Base-by-base conservation (phyloP, 2,113 vertebrate genomes). In the Panthera uncia region DNA sequence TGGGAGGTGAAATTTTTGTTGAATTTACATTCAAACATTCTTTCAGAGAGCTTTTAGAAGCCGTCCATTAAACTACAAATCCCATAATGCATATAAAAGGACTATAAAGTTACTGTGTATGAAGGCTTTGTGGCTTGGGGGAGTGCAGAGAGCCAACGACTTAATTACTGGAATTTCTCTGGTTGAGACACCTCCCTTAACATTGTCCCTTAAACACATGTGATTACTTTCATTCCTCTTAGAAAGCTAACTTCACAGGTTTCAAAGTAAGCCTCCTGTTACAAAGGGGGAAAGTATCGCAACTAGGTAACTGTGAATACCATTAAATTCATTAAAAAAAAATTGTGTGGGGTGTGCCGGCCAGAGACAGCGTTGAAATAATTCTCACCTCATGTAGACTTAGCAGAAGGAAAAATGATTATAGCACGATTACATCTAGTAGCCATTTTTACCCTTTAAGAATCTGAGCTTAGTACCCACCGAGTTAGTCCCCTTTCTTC, bases 51-150 rank as follows among this genome's bases (percentile, higher is more conserved):
- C 14, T 95, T 89, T 74, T 52, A 79, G 61, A 68, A 93, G 66
- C n/a, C 63, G 25, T 48, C 12, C 29, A 48, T 66, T 89, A n/a
- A 93, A 97, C 84, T 63, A 91, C 78, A 92, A 81, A 78, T 61
- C 31, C 90, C 21, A 45, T 3, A 82, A 57, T 31, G 41, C 65
- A 85, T 1, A 27, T 29, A 48, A 86, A 95, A 80, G 48, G 33
- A 74, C 25, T 16, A 57, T 50, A 45, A 87, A 87, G 7, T 86
- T 96, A 81, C 50, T 61, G 73, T 7, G 61, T 50, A 63, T 0
- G 82, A 68, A 88, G 63, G 12, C 63, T 27, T 74, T 7, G 69
- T 25, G 76, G 36, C n/a, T 78, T 29, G 18, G 63, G 25, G 15
- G 21, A 69, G 7, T 19, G 76, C n/a, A 3, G 65, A 61, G 68